These are phyloP conservation scores for Crotalus horridus DNA, from an alignment of 2,113 vertebrate species.

Conservation along the genomic window DNA sequence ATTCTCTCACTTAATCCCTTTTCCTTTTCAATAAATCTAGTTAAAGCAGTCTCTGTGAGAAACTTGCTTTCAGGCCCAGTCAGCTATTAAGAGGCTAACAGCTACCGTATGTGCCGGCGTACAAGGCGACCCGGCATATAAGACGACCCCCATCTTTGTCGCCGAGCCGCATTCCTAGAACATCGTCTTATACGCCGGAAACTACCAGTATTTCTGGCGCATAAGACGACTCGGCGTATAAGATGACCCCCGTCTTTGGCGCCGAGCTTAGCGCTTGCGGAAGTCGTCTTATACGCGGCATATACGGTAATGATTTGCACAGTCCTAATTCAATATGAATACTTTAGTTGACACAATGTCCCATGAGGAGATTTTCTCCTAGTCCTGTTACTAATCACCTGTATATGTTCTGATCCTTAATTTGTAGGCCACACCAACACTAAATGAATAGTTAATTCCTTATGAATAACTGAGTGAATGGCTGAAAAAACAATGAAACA, in stretches of 20 bases:
- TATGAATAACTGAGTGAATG: not conserved
- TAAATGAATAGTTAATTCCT: not conserved
- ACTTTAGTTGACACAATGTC: not conserved
- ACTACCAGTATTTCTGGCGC: too few relatives aligned
- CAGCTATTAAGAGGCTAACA: not conserved
- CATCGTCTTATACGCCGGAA: too few relatives aligned
- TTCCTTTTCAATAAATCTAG: not conserved
- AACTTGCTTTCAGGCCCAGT: not conserved
- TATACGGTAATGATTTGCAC: not conserved
- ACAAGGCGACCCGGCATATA: too few relatives aligned
- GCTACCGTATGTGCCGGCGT: too few relatives aligned
- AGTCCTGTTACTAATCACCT: not conserved
- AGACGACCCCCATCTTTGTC: too few relatives aligned
- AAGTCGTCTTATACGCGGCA: too few relatives aligned
- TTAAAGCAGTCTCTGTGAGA: not conserved
- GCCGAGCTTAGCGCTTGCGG: too few relatives aligned
- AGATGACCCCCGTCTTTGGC: too few relatives aligned
- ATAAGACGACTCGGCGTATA: too few relatives aligned
- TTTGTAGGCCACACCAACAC: not conserved
- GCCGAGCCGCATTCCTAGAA: too few relatives aligned
- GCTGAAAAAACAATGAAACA: not conserved
- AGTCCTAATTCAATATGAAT: not conserved
- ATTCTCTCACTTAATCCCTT: not conserved
- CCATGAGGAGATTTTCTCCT: not conserved
- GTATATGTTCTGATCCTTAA: not conserved